phyloP scores from a whole-genome alignment of 2,797 vertebrate genomes.

The Danio choprae region DNA sequence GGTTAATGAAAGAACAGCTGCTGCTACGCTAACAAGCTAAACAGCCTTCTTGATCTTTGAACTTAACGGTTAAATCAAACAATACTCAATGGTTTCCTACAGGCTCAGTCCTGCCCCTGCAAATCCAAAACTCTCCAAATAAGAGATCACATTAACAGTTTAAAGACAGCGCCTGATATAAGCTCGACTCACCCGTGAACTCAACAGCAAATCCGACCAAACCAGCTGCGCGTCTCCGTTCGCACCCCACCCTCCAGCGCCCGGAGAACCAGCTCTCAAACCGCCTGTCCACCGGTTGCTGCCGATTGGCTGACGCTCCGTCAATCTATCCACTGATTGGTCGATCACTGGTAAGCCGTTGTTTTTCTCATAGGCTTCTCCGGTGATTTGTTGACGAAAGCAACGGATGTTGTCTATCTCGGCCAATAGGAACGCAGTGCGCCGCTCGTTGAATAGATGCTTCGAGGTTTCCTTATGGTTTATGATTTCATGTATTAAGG shows the following conservation, averaged over 20 bases:
- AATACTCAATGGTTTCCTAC: neutral
- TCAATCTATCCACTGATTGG: slow-evolving; percentile 12
- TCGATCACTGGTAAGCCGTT: neutral
- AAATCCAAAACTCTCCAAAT: neutral
- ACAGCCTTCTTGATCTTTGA: slow-evolving; percentile 8
- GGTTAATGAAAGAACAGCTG: slow-evolving; percentile 21
- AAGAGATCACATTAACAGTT: neutral
- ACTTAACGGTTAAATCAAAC: slow-evolving; percentile 1
- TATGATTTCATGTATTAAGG: neutral
- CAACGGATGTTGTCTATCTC: slow-evolving; percentile 31
- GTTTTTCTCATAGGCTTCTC: neutral
- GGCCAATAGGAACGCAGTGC: slow-evolving; percentile 17
- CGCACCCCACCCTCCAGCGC: slow-evolving; percentile 42
- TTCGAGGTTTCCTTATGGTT: slow-evolving; percentile 7
- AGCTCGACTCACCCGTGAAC: slow-evolving; percentile 50
- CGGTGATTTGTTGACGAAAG: slow-evolving; percentile 6
- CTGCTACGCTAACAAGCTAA: slow-evolving; percentile 40
- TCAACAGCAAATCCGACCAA: slow-evolving; percentile 44
- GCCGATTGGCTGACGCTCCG: slow-evolving; percentile 7
- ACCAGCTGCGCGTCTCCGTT: slow-evolving; percentile 38
- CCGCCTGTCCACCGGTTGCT: neutral
- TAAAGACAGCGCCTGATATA: slow-evolving; percentile 33
- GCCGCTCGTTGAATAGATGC: slow-evolving; percentile 5
- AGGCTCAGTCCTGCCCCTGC: neutral
- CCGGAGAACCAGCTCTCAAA: neutral